Evolutionary conservation across 2,888 invertebrate species (phyloP), one percentile per base, ranked within the genome.

Genomic region (Pyrochroa serraticornis): DNA sequence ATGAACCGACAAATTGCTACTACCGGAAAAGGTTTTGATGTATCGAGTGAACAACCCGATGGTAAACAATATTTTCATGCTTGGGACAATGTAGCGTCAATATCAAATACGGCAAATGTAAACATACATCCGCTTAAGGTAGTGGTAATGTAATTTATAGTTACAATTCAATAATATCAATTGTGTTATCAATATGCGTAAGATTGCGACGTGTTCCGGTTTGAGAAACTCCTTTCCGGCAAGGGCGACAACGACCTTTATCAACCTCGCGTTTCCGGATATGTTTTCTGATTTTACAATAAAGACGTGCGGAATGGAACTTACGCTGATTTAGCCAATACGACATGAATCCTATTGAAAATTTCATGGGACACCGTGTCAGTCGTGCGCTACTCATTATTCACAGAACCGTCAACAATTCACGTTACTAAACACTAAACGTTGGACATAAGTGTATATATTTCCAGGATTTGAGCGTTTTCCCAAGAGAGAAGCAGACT

Each of bases 151-250:
- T 38, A 48, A 34, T 22, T 34, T 41, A 31, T 6, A 49, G 13
- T 34, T 13, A 34, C 49, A 41, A 14, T 39, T n/a, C 32, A 13
- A 30, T 22, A 43, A 51, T 44, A 35, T 42, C 35, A 52, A 52
- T 52, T 36, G 32, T 22, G 38, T 7, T 8, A 53, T 68, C 60
- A 66, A 63, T 67, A 69, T 68, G 64, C 68, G 39, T 12, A 51
- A 58, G 62, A 67, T 63, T 59, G 64, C 60, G 41, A 60, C 65
- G 61, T 65, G 65, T 67, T 70, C 70, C 68, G 67, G 63, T 64
- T 65, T 66, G 60, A 66, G 65, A 67, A 67, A 59, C 68, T 62
- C 60, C 65, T 66, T 67, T 70, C 70, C 70, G 70, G 68, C 66
- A 58, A 56, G 7, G 50, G 46, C 53, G 62, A 54, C 66, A 64